Evolutionary conservation across 2,797 vertebrate genomes (phyloP), one percentile per base, ranked within the genome.

Genomic region (Danio choprae): DNA sequence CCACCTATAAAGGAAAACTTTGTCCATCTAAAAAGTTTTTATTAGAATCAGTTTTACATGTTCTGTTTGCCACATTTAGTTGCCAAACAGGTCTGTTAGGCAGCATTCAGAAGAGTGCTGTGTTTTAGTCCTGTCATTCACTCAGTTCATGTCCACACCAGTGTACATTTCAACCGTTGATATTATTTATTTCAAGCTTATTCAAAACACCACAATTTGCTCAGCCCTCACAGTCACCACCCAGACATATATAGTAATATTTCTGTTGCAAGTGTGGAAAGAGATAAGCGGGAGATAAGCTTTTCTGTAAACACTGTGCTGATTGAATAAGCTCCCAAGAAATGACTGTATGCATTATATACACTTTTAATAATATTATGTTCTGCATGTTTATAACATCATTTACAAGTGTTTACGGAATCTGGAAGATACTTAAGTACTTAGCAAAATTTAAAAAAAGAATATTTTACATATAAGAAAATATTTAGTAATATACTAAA

Each of bases 171-270:
- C 46, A 69, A 16, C 60, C 48, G 40, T 80, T 82, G 53, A 69
- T 82, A 77, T 80, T 62, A 82, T 93, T 0, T 94, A 94, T 83
- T 92, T 92, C 83, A 84, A 93, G 92, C 76, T 84, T 67, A 38
- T 74, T 72, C 55, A 46, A 74, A 70, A 65, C 43, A 74, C 58
- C 53, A 71, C 22, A 50, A 74, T 51, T 16, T 43, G 62, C 68
- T 56, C 44, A 41, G 59, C 15, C 56, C 51, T 74, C 63, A 29
- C 43, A 38, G 40, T 38, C 53, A 46, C 13, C 40, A 48, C 6
- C 36, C 62, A 82, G 62, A 78, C 44, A 16, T 65, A 70, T 46
- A 11, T 29, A 20, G 41, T 15, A 13, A 77, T 12, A 68, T 70
- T 56, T 53, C 64, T 69, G 74, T 64, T 60, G 41, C 40, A 77